Base-by-base conservation (phyloP, 2,113 vertebrate genomes). In the Loxodonta africana region DNA sequence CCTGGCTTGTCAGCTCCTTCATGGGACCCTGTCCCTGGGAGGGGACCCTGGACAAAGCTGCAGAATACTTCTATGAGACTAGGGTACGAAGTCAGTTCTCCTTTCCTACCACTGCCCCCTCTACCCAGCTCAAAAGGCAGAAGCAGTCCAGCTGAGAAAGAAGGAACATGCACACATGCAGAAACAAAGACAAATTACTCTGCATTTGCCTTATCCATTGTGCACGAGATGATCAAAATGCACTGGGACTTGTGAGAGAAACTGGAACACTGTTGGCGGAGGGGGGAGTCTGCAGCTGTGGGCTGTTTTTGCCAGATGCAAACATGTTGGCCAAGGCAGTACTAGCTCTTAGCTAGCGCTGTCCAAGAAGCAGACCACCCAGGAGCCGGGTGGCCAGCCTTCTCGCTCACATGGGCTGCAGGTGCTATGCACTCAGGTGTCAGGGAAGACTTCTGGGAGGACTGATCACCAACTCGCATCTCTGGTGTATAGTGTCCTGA, bases 281-380 rank as follows among this genome's bases (percentile, higher is more conserved):
- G n/a, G 37, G 63, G 41, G 80, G 8, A 6, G 23, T 51, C 92
- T 44, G 26, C 95, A 96, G 92, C 97, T 96, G 88, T 0, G 0
- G 28, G 48, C 4, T 95, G 73, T 92, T 95, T 96, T 95, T 85
- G 88, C 82, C 97, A 96, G 94, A 91, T 80, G 30, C 69, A 95
- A 23, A 71, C 51, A 17, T 1, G 5, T 62, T 74, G 76, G 88
- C 71, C 76, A 63, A 28, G 37, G 46, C 63, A 4, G 9, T 4
- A 44, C 51, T 83, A 33, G 0, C n/a, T 57, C 65, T 77, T n/a
- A 33, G 88, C 14, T 25, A 73, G 37, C 0, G 2, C 63, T 11
- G 26, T 51, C 44, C 41, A 26, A 44, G 65, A 33, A 14, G 91
- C 5, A 0, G 94, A n/a, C 91, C 94, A 93, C 96, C 94, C 95